phyloP scores from a whole-genome alignment of 2,797 vertebrate genomes.

The Macropus fuliginosus region DNA sequence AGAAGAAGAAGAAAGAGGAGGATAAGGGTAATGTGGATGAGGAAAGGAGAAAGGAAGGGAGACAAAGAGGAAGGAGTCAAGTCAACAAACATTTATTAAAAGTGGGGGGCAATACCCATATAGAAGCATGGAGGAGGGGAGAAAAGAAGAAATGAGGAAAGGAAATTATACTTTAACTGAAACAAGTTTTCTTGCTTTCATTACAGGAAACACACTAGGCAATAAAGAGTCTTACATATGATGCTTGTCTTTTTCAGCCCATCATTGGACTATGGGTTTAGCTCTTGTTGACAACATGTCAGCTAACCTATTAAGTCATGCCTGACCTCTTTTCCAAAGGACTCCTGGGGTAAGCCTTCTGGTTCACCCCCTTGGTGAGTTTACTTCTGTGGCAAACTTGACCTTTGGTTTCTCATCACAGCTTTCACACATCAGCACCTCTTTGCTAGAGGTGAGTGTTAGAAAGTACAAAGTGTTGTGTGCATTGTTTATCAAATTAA shows the following conservation, averaged over 20 bases:
- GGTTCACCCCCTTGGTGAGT: conserved; percentile 21
- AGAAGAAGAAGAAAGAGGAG: fast-evolving
- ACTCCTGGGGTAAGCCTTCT: conserved; percentile 37
- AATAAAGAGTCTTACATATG: neutral
- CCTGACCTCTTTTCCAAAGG: conserved; percentile 58
- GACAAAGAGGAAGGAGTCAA: neutral
- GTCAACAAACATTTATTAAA: neutral
- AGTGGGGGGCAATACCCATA: neutral
- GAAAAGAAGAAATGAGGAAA: too few relatives aligned
- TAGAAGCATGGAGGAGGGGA: too few relatives aligned
- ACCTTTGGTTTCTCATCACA: conserved; percentile 22
- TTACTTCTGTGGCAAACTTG: conserved; percentile 60
- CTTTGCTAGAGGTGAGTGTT: conserved; percentile 30
- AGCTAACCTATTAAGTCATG: conserved; percentile 26
- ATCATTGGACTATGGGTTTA: neutral
- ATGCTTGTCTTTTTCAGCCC: conserved; percentile 1
- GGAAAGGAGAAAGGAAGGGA: neutral
- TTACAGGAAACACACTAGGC: conserved; percentile 43
- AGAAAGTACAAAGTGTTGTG: conserved; percentile 20
- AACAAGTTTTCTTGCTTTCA: conserved; percentile 47
- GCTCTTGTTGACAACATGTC: conserved; percentile 44
- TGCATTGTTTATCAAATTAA: conserved; percentile 52
- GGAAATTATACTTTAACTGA: conserved; percentile 24
- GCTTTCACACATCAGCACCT: conserved; percentile 45
- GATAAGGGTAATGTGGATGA: neutral